A percentile compares a stretch with the other conserved stretches of the same genome.
Evolutionary conservation across 1,140 invertebrate species (phyloP).

Genomic region (Paraescarpia echinospica): DNA sequence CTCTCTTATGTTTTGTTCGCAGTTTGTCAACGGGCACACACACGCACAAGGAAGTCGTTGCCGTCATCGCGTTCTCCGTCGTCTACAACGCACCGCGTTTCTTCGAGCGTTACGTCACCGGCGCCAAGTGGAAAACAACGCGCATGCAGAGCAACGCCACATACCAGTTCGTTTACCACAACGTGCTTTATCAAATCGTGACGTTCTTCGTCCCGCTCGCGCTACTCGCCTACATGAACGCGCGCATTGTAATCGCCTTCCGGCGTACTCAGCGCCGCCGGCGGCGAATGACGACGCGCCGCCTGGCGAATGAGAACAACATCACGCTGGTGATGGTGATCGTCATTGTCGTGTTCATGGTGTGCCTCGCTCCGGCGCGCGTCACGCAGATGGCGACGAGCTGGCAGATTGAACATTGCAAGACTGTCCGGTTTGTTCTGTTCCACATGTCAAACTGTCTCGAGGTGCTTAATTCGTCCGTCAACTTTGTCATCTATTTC

Average conservation of each 20-base stretch:
- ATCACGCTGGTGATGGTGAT: constrained; percentile 30
- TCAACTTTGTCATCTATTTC: constrained; percentile 31
- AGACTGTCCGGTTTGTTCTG: not conserved
- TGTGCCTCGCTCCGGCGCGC: constrained; percentile 23
- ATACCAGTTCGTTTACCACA: constrained; percentile 22
- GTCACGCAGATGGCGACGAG: constrained; percentile 20
- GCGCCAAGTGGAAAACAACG: constrained; percentile 2
- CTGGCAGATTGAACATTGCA: constrained; percentile 15
- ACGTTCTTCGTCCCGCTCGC: constrained; percentile 25
- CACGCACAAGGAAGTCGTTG: constrained; percentile 16
- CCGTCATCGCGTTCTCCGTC: constrained; percentile 12
- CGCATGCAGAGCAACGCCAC: not conserved
- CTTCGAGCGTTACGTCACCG: constrained; percentile 18
- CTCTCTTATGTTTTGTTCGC: not conserved
- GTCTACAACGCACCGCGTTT: constrained; percentile 24
- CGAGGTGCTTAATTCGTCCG: constrained; percentile 28
- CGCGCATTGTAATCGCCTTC: constrained; percentile 26
- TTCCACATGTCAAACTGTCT: constrained; percentile 22
- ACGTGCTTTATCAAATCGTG: constrained; percentile 24
- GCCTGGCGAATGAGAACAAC: constrained; percentile 11
- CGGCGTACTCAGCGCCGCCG: constrained; percentile 1
- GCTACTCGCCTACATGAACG: constrained; percentile 18
- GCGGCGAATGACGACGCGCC: not conserved
- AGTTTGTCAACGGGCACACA: constrained; percentile 15
- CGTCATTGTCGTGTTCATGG: constrained; percentile 23